phyloP scores from a whole-genome alignment of 2,113 vertebrate genomes.

The Rhinopithecus roxellana region DNA sequence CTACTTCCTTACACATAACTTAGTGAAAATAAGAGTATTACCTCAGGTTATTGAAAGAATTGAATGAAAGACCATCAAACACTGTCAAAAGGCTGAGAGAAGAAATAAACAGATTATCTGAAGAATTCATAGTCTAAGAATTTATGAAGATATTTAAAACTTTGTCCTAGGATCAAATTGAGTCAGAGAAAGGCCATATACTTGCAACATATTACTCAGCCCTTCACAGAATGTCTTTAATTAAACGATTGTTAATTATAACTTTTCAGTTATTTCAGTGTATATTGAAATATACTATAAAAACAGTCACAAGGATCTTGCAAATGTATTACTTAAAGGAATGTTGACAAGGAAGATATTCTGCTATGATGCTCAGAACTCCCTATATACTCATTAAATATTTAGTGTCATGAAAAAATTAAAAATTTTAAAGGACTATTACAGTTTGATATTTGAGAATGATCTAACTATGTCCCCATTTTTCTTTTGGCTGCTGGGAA shows the following conservation, averaged over 20 bases:
- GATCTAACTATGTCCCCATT: background rate
- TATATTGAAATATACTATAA: background rate
- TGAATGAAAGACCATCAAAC: background rate
- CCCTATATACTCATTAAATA: background rate
- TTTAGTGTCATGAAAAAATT: background rate
- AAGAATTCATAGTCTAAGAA: background rate
- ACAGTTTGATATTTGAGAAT: background rate
- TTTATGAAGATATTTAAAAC: slow-evolving; percentile 46
- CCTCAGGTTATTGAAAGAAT: background rate
- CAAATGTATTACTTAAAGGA: background rate
- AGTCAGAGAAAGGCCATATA: background rate
- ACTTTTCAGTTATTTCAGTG: slow-evolving; percentile 14
- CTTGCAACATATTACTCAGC: background rate
- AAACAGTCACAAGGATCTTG: background rate
- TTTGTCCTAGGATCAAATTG: background rate
- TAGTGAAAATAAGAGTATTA: background rate
- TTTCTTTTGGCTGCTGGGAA: background rate
- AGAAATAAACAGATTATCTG: slow-evolving; percentile 40
- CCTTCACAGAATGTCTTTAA: background rate
- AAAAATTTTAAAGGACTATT: background rate
- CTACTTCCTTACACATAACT: background rate
- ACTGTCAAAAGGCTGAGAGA: background rate
- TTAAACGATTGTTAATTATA: background rate
- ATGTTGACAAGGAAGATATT: background rate
- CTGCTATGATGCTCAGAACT: background rate